Conservation (phyloP, 2,113 vertebrate genomes). For the Labeo rohita region DNA sequence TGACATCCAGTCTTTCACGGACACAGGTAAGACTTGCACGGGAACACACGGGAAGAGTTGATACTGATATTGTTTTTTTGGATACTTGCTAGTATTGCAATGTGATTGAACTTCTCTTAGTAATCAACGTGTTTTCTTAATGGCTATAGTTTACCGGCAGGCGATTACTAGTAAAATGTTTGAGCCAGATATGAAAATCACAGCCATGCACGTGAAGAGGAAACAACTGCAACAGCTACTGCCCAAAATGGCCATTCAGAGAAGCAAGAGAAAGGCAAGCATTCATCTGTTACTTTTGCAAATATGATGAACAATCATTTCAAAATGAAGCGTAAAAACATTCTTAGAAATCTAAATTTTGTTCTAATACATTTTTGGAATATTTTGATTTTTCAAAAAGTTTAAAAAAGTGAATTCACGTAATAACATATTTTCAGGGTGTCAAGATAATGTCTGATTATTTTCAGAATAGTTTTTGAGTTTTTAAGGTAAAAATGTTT, state of each 20-base stretch:
- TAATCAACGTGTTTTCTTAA: neutral
- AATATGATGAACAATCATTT: neutral
- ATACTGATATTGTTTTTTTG: neutral
- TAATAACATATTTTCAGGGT: neutral
- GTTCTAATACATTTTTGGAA: neutral
- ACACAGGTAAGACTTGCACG: conserved; percentile 77
- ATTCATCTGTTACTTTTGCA: neutral
- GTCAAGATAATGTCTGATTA: neutral
- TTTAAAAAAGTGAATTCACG: neutral
- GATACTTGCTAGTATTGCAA: neutral
- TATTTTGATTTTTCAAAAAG: too few species aligned
- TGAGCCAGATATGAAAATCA: conserved; percentile 89
- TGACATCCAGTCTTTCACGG: conserved; percentile 88
- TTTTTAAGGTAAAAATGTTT: neutral
- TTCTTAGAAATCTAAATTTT: too few species aligned
- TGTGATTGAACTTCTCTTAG: neutral
- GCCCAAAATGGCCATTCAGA: conserved; percentile 83
- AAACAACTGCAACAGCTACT: conserved; percentile 85
- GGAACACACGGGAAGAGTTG: neutral
- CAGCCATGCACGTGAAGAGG: conserved; percentile 86
- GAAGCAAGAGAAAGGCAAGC: conserved; percentile 83
- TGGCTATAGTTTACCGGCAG: conserved; percentile 85
- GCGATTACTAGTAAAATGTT: conserved; percentile 90
- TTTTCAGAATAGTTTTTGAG: neutral
- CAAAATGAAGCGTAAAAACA: neutral